These are phyloP conservation scores for Malacoraja senta DNA, from an alignment of 2,797 vertebrate species.

Conservation along the genomic window DNA sequence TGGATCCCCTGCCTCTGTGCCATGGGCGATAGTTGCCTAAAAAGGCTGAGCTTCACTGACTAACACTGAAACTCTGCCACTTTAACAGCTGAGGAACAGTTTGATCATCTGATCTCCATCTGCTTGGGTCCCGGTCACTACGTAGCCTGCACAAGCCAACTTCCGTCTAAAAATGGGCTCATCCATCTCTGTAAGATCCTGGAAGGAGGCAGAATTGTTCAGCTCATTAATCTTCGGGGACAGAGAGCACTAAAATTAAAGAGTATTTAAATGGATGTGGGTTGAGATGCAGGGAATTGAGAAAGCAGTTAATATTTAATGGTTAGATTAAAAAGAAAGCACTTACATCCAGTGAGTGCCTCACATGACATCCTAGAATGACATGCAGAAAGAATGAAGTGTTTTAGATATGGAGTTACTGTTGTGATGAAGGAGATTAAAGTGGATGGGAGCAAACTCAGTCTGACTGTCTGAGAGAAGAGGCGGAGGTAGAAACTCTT, in stretches of 20 bases:
- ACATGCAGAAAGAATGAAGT: background rate
- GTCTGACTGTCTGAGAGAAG: too few species aligned
- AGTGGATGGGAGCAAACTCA: too few species aligned
- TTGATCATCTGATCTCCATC: background rate
- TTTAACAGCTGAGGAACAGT: constrained; percentile 20
- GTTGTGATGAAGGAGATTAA: background rate
- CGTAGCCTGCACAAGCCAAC: background rate
- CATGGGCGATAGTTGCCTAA: background rate
- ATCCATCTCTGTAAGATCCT: background rate
- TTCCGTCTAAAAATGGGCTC: background rate
- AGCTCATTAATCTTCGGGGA: background rate
- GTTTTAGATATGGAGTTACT: background rate
- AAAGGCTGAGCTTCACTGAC: background rate
- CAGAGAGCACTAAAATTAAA: background rate
- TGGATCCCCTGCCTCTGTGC: background rate
- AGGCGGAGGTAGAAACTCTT: too few species aligned
- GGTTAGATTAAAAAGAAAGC: background rate
- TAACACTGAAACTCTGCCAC: background rate
- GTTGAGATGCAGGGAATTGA: background rate
- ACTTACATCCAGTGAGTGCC: background rate
- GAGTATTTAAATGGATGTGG: background rate
- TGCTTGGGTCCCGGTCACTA: background rate
- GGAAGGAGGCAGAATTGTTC: background rate
- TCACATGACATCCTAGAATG: background rate
- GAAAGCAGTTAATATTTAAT: background rate